Evolutionary conservation across 2,888 invertebrate species (phyloP).

Genomic region (Protonemura montana): DNA sequence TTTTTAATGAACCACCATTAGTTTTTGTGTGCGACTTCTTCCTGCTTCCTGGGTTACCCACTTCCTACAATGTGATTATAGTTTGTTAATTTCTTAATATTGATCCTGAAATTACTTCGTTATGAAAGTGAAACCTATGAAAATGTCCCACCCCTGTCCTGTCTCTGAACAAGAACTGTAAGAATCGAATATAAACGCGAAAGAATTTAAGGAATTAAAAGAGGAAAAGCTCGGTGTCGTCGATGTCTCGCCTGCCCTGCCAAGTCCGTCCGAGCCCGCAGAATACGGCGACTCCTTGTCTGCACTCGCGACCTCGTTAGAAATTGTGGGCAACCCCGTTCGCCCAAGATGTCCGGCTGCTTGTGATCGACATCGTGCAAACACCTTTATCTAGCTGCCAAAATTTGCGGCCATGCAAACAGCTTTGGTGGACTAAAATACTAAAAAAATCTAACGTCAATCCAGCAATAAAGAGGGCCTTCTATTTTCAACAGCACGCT

Average conservation of each 20-base stretch:
- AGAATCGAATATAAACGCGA: neutral
- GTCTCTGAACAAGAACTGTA: neutral
- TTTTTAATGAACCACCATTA: too few species aligned
- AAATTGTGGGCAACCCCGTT: neutral
- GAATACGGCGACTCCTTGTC: too few species aligned
- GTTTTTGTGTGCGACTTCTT: too few species aligned
- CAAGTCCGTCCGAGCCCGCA: neutral
- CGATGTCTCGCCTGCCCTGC: neutral
- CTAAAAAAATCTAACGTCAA: neutral
- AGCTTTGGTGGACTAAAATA: neutral
- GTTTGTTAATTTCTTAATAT: too few species aligned
- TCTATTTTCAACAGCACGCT: slow-evolving; percentile 1
- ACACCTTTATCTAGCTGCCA: neutral
- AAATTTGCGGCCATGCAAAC: neutral
- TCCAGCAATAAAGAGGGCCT: neutral
- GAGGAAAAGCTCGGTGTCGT: neutral
- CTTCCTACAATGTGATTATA: too few species aligned
- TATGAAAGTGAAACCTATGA: neutral
- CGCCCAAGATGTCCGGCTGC: too few species aligned
- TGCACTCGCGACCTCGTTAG: neutral
- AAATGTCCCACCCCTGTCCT: neutral
- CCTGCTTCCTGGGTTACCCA: too few species aligned
- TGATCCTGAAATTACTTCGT: too few species aligned
- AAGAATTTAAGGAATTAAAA: neutral
- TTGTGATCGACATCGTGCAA: neutral